Conservation (phyloP, 2,888 invertebrate genomes). For the Oscheius sp. region DNA sequence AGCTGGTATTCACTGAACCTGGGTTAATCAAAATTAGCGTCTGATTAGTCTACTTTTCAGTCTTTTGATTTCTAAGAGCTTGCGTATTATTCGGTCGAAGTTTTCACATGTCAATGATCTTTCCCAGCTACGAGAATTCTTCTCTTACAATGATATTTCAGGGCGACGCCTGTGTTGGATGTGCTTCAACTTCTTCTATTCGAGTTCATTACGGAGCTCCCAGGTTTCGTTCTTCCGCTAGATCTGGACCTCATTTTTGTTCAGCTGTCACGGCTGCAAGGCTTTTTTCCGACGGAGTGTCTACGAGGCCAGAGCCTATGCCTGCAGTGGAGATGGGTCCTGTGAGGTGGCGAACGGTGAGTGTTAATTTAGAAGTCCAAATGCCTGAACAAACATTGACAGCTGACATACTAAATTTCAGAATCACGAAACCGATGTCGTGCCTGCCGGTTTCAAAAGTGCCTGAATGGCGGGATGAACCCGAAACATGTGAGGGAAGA, state of each 20-base stretch:
- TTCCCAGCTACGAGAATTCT: too few species aligned
- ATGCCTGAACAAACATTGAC: background rate
- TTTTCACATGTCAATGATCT: too few species aligned
- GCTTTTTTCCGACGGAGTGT: slow-evolving; percentile 63
- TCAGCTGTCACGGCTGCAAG: slow-evolving; percentile 65
- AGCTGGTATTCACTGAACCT: too few species aligned
- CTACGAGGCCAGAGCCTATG: slow-evolving; percentile 61
- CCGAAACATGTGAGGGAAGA: slow-evolving; percentile 59
- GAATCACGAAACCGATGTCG: slow-evolving; percentile 32
- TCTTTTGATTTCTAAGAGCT: too few species aligned
- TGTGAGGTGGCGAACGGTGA: slow-evolving; percentile 64
- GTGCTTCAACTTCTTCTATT: slow-evolving; percentile 56
- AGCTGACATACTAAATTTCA: background rate
- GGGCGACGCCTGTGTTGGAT: slow-evolving; percentile 60
- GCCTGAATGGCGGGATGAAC: slow-evolving; percentile 50
- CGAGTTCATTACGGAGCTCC: slow-evolving; percentile 65
- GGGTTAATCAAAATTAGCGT: too few species aligned
- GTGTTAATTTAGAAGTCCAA: background rate
- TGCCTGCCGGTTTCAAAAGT: slow-evolving; percentile 32
- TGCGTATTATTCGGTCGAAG: too few species aligned
- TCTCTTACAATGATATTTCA: slow-evolving; percentile 19
- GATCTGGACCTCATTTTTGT: too few species aligned
- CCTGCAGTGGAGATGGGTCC: slow-evolving; percentile 54
- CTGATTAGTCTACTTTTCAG: too few species aligned
- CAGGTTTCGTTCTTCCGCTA: background rate